Evolutionary conservation across 2,113 vertebrate species (phyloP), one percentile per base, ranked within the genome.

Genomic region (Choloepus hoffmanni): DNA sequence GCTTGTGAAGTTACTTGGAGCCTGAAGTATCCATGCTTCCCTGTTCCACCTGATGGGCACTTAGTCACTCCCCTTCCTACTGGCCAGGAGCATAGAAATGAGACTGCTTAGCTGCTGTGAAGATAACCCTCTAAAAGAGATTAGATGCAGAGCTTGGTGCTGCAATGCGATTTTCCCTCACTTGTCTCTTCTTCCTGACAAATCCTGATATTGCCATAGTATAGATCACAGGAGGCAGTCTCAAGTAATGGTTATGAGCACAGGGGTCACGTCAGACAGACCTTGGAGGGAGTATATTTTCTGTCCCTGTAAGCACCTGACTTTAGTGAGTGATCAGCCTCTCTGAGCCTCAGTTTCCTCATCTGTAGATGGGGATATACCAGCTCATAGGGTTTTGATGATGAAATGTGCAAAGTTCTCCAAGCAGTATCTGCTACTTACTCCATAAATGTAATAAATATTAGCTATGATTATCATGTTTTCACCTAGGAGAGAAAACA

Each of bases 151-250:
- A 40, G 40, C 3, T 1, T 0, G 1, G 18, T 3, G 3, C 53
- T 24, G 7, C 10, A 30, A 0, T 0, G 1, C 19, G 19, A 19
- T 45, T 21, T 48, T 8, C 19, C 15, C 15, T 50, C n/a, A 0
- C 68, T 30, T 50, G 11, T 68, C 43, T 79, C 19, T 45, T 19
- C 0, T 15, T 53, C 19, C 24, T 89, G 50, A 6, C 7, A 30
- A 21, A 82, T 58, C 23, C 11, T 63, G 14, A 12, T 9, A 4
- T 48, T 60, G 1, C 67, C 12, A 0, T 3, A 33, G 79, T 5
- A 33, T 55, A 3, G 12, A 50, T 7, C 0, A 0, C 5, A 33
- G 76, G 62, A 55, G 19, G 13, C 0, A 24, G 60, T 13, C 3
- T 15, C 21, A 33, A 36, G 1, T 9, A 24, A 18, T 21, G 84